Base-by-base conservation (phyloP, 2,888 invertebrate species). In the Athalia circularis region DNA sequence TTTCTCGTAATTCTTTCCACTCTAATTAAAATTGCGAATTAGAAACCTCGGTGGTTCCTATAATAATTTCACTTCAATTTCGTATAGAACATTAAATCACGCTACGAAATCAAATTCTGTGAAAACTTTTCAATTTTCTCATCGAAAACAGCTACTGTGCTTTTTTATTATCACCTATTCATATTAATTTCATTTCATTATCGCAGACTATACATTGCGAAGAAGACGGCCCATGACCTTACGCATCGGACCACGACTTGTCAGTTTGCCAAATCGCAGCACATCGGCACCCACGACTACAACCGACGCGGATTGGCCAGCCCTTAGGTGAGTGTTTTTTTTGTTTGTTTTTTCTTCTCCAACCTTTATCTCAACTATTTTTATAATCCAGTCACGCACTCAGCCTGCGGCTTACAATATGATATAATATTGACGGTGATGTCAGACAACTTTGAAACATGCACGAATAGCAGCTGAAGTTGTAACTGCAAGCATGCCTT, bases 181-280 rank as follows among this genome's bases (percentile, higher is more conserved):
- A 81, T 81, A 4, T 61, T 13, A n/a, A 52, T 70, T 67, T 64
- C 29, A 54, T 75, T 77, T 29, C 29, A 29, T 29, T 29, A 43
- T 88, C 88, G 13, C 84, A 92, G 92, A 92, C 85, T 91, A 91
- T 83, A 89, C 91, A 54, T 82, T 90, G 61, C 90, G 92, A 67
- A 88, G 91, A 67, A 88, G 92, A 75, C 90, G 92, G 68, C 92
- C 92, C 68, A 91, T 92, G 85, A 92, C 92, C 48, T 83, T 92
- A 81, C 88, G 90, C 75, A 92, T 92, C 80, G 91, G 92, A 84
- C 92, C 92, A 5, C 89, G 92, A 62, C 85, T 29, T 29, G 29
- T 92, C 81, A 91, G 91, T 83, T 87, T 92, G 61, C 92, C 92
- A 1, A 91, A 90, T 81, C 88, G 91, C 83, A 92, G 92, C 88